Percentiles rank a stretch among this genome's conserved stretches.
Evolutionary conservation across 1,140 invertebrate species (phyloP).

Genomic region (Heliconius congener): DNA sequence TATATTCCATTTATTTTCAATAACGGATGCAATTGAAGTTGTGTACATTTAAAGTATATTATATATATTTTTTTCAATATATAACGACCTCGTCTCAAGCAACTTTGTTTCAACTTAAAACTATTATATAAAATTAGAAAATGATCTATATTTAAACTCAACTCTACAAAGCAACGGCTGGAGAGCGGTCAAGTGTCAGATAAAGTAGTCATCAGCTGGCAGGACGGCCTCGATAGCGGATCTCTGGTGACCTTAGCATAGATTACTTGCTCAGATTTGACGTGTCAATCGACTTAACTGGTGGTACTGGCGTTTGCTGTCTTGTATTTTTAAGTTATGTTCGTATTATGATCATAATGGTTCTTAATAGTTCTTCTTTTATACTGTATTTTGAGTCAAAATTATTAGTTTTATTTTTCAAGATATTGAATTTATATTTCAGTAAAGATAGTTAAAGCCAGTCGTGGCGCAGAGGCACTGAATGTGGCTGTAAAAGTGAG

Average conservation of each 20-base stretch:
- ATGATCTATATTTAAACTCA: background rate
- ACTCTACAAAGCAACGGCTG: background rate
- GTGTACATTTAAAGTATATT: background rate
- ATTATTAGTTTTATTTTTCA: too few species aligned
- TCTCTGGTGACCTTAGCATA: constrained; percentile 47
- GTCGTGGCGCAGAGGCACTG: too few species aligned
- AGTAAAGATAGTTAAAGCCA: too few species aligned
- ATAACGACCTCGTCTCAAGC: background rate
- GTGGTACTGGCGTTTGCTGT: background rate
- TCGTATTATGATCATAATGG: too few species aligned
- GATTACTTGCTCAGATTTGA: constrained; percentile 35
- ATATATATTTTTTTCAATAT: background rate
- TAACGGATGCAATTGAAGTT: too few species aligned
- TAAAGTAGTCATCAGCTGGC: constrained; percentile 35
- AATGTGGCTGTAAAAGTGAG: too few species aligned
- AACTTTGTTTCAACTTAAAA: background rate
- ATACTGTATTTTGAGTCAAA: too few species aligned
- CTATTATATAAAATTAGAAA: background rate
- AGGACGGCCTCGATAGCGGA: constrained; percentile 35
- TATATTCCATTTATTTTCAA: too few species aligned
- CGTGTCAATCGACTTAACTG: constrained; percentile 3
- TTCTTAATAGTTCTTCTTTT: too few species aligned
- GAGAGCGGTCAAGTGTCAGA: background rate
- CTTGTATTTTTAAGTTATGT: too few species aligned
- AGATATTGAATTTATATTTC: too few species aligned